phyloP scores from a whole-genome alignment of 2,113 vertebrate genomes.

The Dromiciops gliroides region DNA sequence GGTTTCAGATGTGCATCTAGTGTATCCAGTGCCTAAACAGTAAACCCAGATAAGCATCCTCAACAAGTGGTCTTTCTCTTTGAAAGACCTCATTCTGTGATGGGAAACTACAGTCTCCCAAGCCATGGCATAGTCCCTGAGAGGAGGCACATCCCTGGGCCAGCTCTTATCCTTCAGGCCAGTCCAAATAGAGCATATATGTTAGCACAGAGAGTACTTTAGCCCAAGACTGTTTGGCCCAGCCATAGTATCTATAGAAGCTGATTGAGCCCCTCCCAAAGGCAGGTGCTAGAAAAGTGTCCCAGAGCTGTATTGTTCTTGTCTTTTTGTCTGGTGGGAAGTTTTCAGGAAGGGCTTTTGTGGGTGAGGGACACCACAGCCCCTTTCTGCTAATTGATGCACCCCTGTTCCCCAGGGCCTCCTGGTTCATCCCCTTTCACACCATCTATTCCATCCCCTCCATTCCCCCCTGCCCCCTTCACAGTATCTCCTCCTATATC shows the following conservation, averaged over 20 bases:
- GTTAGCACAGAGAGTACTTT: neutral
- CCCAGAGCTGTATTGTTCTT: conserved; percentile 15
- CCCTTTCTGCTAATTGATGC: neutral
- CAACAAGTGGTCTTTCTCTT: neutral
- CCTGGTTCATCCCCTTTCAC: neutral
- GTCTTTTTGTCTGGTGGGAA: conserved; percentile 55
- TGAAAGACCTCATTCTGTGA: neutral
- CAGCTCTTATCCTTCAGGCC: neutral
- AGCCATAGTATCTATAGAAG: neutral
- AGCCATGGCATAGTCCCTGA: neutral
- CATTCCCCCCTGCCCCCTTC: neutral
- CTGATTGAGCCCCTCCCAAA: conserved; percentile 3
- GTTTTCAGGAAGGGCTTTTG: conserved; percentile 1
- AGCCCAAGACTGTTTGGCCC: neutral
- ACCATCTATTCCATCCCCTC: neutral
- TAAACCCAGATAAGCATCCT: neutral
- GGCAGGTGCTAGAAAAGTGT: conserved; percentile 38
- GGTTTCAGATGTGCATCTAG: neutral
- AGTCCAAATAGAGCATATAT: neutral
- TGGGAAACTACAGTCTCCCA: neutral
- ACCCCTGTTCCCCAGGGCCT: neutral
- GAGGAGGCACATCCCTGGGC: neutral
- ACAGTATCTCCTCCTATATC: neutral
- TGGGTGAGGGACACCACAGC: conserved; percentile 26
- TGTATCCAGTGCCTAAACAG: neutral